Evolutionary conservation across 2,113 vertebrate species (phyloP), one percentile per base, ranked within the genome.

Genomic region (Petrocephalus zakoni): DNA sequence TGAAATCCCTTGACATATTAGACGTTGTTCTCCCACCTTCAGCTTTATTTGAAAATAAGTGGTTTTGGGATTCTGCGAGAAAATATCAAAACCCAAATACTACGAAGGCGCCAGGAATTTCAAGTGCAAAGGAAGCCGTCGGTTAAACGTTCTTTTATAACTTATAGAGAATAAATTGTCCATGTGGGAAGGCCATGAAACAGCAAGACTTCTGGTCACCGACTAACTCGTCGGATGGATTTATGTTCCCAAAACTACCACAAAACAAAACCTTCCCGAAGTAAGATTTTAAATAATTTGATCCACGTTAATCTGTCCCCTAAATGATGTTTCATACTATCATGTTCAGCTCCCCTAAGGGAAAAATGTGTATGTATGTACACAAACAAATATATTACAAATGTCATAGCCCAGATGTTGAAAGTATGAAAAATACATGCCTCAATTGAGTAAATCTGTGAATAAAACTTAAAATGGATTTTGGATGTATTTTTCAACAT

Each of bases 391-490:
- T 84, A 89, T 34, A 72, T 61, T 75, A 85, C 34, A 86, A 47
- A 86, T 37, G 37, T 10, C 49, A 78, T n/a, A 85, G 87, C 87
- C 82, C 82, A 85, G 21, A 52, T 10, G 25, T 29, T 29, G n/a
- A 10, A 85, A 51, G 9, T 13, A 85, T 51, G 49, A 52, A 85
- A 83, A 52, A 25, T 85, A 52, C 46, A 84, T 83, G 82, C n/a
- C 46, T 85, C 87, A 78, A 78, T 42, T 42, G 42, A 42, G 15
- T 75, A 15, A 89, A 87, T 89, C 61, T 82, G 86, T 82, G 61
- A 25, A 81, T 68, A 86, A 72, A 29, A 53, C 55, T 72, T 85
- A 87, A 86, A 34, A 88, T 22, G 51, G 56, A 34, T 34, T 58
- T 46, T 22, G 4, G 22, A 82, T 58, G 47, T 3, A 75, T 34